Conservation (phyloP, 2,113 vertebrate species). For the Etheostoma cragini region DNA sequence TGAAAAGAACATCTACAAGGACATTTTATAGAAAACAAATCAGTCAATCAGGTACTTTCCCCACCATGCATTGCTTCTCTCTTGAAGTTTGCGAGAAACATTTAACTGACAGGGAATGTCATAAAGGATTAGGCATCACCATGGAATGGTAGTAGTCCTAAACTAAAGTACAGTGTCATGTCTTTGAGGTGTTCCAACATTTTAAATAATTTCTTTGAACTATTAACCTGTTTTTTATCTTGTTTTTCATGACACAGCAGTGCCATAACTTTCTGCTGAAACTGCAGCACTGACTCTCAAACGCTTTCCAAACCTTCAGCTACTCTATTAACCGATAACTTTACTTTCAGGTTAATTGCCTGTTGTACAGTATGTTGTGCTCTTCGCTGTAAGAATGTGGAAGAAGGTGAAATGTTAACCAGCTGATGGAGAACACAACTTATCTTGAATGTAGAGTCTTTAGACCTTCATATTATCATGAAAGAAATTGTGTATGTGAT, state of each 20-base stretch:
- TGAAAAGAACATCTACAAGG: conserved; percentile 85
- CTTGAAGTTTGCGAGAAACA: conserved; percentile 66
- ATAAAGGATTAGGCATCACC: conserved; percentile 56
- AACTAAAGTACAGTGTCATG: conserved; percentile 53
- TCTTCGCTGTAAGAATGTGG: background rate
- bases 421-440: background rate
- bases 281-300: conserved; percentile 45
- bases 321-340: background rate
- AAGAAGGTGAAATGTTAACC: background rate
- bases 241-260: conserved; percentile 17
- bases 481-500: background rate
- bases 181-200: conserved; percentile 43
- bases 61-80: conserved; percentile 58
- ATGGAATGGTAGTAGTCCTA: conserved; percentile 64
- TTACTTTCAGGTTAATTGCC: background rate
- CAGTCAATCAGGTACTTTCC: conserved; percentile 41
- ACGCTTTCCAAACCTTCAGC: background rate
- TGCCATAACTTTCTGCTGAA: conserved; percentile 15
- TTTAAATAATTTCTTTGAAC: background rate
- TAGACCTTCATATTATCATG: background rate
- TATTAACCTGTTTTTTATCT: background rate
- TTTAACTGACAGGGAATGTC: conserved; percentile 67
- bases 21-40: conserved; percentile 83
- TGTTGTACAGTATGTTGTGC: background rate
- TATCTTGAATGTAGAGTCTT: background rate